Evolutionary conservation across 2,113 vertebrate genomes (phyloP), one percentile per base, ranked within the genome.

Genomic region (Cyprinodon variegatus): DNA sequence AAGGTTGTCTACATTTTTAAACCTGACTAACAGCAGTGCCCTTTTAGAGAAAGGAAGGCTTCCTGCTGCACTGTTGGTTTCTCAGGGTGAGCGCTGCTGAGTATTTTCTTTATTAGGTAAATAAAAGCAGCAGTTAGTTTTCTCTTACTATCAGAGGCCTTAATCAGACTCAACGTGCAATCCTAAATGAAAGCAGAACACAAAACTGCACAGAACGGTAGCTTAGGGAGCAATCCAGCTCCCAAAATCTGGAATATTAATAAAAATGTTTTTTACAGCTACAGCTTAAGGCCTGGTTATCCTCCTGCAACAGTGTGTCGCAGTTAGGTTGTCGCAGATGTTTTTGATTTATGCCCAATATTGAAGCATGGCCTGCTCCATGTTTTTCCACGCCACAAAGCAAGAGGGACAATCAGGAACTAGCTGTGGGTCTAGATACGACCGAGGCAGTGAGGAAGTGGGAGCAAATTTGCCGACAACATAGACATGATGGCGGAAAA

Each of bases 71-170:
- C 11, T 29, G 17, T 22, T 2, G 48, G 71, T 48, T 64, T 68
- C 4, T 71, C 11, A 17, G 59, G 36, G 8, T 4, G 4, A 70
- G 11, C n/a, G 14, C n/a, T 46, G 60, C 53, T 60, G 29, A 9
- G 43, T 50, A 60, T 45, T 74, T 36, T 65, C n/a, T 67, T 67
- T 1, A 62, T 64, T 45, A 59, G 41, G 37, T 43, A 63, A 66
- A 50, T 73, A 41, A 66, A 20, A 76, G 59, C 68, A 40, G 57
- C 11, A 69, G 66, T 79, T 77, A 69, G 66, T 63, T 77, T 82
- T 79, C 64, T 12, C 57, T n/a, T n/a, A 13, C 17, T 62, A 80
- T 81, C 66, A 10, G 59, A 62, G 22, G 45, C 50, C 22, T 53
- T 66, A 79, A 81, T 72, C 67, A 37, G 59, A 74, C 38, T 70